phyloP scores from a whole-genome alignment of 2,888 invertebrate species.

The Cryptocephalus moraei region DNA sequence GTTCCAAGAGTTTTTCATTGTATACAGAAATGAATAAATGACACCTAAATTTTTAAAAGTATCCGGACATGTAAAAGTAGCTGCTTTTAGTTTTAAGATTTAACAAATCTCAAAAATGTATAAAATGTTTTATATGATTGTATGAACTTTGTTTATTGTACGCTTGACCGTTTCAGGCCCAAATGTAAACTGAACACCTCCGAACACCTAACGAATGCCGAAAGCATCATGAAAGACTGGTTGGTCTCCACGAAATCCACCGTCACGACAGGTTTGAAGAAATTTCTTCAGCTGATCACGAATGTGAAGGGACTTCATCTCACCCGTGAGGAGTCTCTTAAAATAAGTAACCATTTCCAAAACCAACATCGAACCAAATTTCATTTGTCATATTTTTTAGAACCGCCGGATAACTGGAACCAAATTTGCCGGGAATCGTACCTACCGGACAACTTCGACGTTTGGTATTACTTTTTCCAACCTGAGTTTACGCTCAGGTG shows the following conservation, averaged over 20 bases:
- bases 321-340: constrained; percentile 58
- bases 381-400: constrained; percentile 31
- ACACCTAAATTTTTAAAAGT: no score
- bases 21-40: no score
- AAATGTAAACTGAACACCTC: constrained; percentile 10
- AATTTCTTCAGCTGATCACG: constrained; percentile 53
- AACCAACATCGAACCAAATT: neutral
- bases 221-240: constrained; percentile 49
- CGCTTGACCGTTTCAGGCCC: constrained; percentile 6
- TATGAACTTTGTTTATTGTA: no score
- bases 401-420: constrained; percentile 53
- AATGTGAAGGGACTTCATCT: constrained; percentile 62
- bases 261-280: constrained; percentile 47
- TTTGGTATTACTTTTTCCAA: constrained; percentile 66
- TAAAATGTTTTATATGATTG: no score
- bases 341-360: constrained; percentile 40
- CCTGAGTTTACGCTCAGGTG: constrained; percentile 61
- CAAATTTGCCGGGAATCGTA: constrained; percentile 50
- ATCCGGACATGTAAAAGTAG: no score
- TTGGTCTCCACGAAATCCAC: constrained; percentile 48
- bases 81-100: no score
- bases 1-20: no score
- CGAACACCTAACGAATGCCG: constrained; percentile 26
- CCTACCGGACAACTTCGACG: constrained; percentile 47
- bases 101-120: no score